A percentile compares a stretch with the other conserved stretches of the same genome.
Conservation (phyloP, 2,888 invertebrate species). For the Diadegma fenestrale region DNA sequence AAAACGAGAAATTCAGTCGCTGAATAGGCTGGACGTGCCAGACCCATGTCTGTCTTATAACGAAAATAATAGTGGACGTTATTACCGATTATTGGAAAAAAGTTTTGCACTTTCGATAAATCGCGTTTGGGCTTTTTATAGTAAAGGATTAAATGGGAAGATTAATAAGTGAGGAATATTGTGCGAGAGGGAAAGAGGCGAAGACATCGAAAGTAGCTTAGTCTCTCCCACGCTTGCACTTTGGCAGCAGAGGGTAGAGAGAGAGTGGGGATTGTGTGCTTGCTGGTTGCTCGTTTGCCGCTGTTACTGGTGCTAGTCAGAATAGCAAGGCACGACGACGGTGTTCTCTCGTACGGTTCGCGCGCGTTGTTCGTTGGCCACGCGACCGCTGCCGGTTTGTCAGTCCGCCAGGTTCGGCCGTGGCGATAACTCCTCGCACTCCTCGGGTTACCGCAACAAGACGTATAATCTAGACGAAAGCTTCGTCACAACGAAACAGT, state of each 20-base stretch:
- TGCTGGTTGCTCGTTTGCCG: conserved; percentile 65
- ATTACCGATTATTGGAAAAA: neutral
- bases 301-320: conserved; percentile 59
- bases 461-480: conserved; percentile 40
- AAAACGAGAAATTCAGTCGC: too few relatives aligned
- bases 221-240: conserved; percentile 79
- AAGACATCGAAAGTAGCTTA: conserved; percentile 77
- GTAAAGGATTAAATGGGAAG: conserved; percentile 1
- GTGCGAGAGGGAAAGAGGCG: conserved; percentile 55
- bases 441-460: conserved; percentile 44
- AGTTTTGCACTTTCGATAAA: neutral
- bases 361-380: conserved; percentile 76
- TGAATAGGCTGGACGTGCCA: too few relatives aligned
- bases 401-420: conserved; percentile 77
- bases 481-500: conserved; percentile 38
- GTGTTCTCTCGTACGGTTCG: conserved; percentile 70
- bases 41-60: neutral
- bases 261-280: conserved; percentile 70
- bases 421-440: conserved; percentile 72
- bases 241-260: conserved; percentile 78
- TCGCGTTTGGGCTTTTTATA: conserved; percentile 7
- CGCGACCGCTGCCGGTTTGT: conserved; percentile 77
- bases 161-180: conserved; percentile 35
- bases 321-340: conserved; percentile 65
- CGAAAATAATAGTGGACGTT: neutral